A percentile compares a stretch with the other conserved stretches of the same genome.
Conservation (phyloP, 2,797 vertebrate species). For the Rhynchonycteris naso region DNA sequence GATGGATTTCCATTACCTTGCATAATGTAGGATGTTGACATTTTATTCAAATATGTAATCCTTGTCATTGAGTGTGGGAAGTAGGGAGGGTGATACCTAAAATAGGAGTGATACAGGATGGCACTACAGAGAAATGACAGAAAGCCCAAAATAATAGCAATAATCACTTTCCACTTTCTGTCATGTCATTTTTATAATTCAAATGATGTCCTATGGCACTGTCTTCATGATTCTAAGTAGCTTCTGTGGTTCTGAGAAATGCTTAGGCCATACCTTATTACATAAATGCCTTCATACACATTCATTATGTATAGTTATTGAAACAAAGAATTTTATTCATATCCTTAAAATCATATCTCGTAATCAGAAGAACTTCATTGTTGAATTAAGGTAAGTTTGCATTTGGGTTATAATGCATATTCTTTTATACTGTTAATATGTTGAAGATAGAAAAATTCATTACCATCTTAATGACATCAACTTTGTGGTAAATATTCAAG, state of each 20-base stretch:
- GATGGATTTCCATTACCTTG: slow-evolving; percentile 78
- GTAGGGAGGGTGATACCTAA: background rate
- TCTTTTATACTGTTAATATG: slow-evolving; percentile 55
- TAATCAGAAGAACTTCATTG: background rate
- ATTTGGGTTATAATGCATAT: background rate
- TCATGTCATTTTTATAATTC: background rate
- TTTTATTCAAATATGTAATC: slow-evolving; percentile 70
- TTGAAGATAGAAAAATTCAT: slow-evolving; percentile 59
- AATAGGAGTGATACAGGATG: background rate
- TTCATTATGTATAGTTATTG: slow-evolving; percentile 10
- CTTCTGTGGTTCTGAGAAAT: slow-evolving; percentile 19
- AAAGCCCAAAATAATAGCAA: background rate
- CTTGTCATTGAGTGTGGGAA: slow-evolving; percentile 34
- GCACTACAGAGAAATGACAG: background rate
- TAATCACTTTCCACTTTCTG: slow-evolving; percentile 32
- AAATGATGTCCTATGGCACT: rapidly evolving
- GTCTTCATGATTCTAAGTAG: background rate
- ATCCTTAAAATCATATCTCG: background rate
- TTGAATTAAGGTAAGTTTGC: background rate
- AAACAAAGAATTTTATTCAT: slow-evolving; percentile 38
- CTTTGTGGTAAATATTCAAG: slow-evolving; percentile 6
- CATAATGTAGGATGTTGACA: slow-evolving; percentile 58
- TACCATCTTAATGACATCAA: background rate
- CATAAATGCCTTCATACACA: background rate
- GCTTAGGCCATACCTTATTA: background rate